Evolutionary conservation across 1,140 invertebrate genomes (phyloP).

Genomic region (Microplitis demolitor): DNA sequence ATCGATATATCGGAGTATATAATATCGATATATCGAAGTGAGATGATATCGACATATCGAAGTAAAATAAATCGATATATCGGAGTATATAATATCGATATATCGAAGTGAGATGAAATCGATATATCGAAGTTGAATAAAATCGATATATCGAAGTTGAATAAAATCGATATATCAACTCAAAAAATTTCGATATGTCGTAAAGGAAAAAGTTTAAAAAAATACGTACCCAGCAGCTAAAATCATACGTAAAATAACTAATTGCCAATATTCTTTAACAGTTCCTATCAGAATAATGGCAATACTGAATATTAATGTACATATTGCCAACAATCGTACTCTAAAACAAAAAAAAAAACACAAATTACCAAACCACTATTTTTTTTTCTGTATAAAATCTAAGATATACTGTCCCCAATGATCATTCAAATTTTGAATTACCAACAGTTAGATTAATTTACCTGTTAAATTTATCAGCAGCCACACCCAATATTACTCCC

Average conservation of each 20-base stretch:
- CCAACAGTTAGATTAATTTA: no score
- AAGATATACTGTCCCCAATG: neutral
- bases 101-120: no score
- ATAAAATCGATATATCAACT: no score
- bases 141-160: no score
- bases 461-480: conserved; percentile 72
- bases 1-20: no score
- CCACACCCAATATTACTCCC: conserved; percentile 83
- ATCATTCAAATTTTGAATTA: neutral
- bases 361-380: neutral
- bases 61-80: no score
- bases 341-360: conserved; percentile 57
- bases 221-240: conserved; percentile 78
- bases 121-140: no score
- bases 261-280: conserved; percentile 88
- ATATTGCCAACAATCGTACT: conserved; percentile 75
- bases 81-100: no score
- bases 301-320: conserved; percentile 79
- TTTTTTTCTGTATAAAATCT: no score
- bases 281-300: conserved; percentile 83
- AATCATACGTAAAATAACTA: conserved; percentile 84
- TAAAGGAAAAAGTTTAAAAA: neutral
- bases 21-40: no score
- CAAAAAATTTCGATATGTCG: no score
- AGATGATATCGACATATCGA: no score